Evolutionary conservation across 2,113 vertebrate species (phyloP), one percentile per base, ranked within the genome.

Genomic region (Paratilapia polleni): DNA sequence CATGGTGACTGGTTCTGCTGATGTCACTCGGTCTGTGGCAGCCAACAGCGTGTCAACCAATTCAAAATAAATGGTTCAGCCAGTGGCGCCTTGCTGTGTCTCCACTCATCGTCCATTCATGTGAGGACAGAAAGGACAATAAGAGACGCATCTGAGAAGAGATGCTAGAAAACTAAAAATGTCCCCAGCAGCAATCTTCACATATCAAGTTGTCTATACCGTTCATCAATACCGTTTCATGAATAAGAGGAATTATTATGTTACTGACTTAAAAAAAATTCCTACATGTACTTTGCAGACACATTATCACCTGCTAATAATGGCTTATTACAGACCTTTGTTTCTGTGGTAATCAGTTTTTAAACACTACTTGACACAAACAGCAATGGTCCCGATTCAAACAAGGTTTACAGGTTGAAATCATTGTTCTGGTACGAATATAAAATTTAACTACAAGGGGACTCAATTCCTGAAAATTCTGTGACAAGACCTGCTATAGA

Each of bases 101-200:
- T 75, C 57, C 24, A 61, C 77, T 81, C 86, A 76, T 20, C 24
- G 19, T 88, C 73, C 80, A 87, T 90, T 92, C 87, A 89, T 80
- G 77, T 63, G 54, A 82, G 80, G 84, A 89, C 75, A 83, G 78
- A 58, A 76, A 59, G 78, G 85, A 87, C 77, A 68, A 85, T 78
- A 78, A 64, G 83, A 77, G 66, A 82, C 68, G n/a, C 88, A 76
- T 83, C 85, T 59, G 75, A 78, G 75, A 26, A n/a, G n/a, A n/a
- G n/a, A n/a, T n/a, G 31, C 75, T 57, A 57, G 70, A 85, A 73
- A 73, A 73, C 49, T 59, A 80, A 70, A 63, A 77, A 43, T 20
- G 5, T 61, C 41, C 22, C 75, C 19, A 26, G 47, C 38, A 81
- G 62, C 58, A 81, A 26, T 34, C 43, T 59, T n/a, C 47, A 2